Evolutionary conservation across 2,888 invertebrate genomes (phyloP), one percentile per base, ranked within the genome.

Genomic region (Atrina japonica): DNA sequence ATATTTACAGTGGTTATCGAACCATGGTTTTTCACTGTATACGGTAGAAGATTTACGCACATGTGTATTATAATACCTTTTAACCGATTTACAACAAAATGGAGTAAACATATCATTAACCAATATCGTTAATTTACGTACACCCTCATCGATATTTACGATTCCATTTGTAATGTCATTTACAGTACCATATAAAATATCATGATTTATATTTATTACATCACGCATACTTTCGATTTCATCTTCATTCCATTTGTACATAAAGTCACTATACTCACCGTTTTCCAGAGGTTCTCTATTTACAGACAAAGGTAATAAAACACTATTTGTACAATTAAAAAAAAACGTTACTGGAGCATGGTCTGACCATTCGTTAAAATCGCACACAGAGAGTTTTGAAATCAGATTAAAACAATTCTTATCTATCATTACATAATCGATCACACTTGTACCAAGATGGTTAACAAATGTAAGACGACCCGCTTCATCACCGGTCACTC

Each of bases 401-500:
- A 66, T 14, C 6, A 21, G 30, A 14, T 30, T 5, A 59, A 66
- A 66, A 49, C 50, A 27, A 11, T 50, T 14, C 40, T 66, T 30
- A 16, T 27, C 11, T 21, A 40, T 18, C 21, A 66, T 47, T 18
- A 59, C 47, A 59, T 66, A 59, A 40, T 66, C 66, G 23, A 66
- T 58, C 7, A 66, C 66, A 49, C 59, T 59, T 23, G 16, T 29
- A 3, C 66, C 66, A 16, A 23, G 6, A 40, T 25, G 35, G 30
- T 41, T 61, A 6, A 30, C 41, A 53, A 27, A 61, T 7, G 67
- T 67, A 30, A 50, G 60, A 35, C 35, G 35, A 52, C 5, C 53
- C 30, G 6, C 2, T 35, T 41, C 6, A 53, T 67, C 60, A 35
- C n/a, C 14, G n/a, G 5, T 3, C 11, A 40, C 3, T 53, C 64